phyloP scores from a whole-genome alignment of 2,888 invertebrate genomes.

The Cephus rjabovi region DNA sequence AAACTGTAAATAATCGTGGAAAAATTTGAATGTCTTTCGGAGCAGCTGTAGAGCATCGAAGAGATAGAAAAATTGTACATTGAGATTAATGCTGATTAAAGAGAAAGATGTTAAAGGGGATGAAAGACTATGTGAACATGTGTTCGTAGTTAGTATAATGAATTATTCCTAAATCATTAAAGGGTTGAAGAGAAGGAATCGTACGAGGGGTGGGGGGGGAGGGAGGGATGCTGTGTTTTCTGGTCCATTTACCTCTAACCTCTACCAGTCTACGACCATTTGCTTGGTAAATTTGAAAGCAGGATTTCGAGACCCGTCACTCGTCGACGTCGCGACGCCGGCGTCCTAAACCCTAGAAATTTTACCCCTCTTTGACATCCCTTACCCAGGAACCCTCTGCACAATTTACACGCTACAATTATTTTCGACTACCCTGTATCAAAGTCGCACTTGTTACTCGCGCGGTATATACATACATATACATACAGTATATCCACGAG shows the following conservation, averaged over 20 bases:
- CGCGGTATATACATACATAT: background rate
- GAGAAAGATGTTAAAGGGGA: background rate
- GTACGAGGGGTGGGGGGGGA: conserved; percentile 8
- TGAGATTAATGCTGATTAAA: background rate
- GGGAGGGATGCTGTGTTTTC: conserved; percentile 43
- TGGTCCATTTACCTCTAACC: conserved; percentile 42
- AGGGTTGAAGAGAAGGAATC: conserved; percentile 32
- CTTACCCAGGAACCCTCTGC: conserved; percentile 16
- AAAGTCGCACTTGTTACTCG: background rate
- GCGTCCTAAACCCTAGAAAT: background rate
- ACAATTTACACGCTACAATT: conserved; percentile 49
- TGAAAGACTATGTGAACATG: background rate
- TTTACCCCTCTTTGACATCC: conserved; percentile 7
- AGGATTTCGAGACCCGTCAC: background rate
- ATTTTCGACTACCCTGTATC: conserved; percentile 26
- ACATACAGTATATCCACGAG: background rate
- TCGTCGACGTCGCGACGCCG: background rate
- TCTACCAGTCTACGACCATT: conserved; percentile 9
- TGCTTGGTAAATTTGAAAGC: background rate
- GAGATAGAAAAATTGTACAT: background rate
- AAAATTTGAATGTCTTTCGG: background rate
- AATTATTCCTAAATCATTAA: conserved; percentile 33
- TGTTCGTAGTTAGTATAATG: conserved; percentile 24
- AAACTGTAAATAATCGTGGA: background rate
- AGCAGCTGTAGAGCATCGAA: background rate